These are phyloP conservation scores for Silvanus unidentatus DNA, from an alignment of 2,888 invertebrate species.

Conservation along the genomic window DNA sequence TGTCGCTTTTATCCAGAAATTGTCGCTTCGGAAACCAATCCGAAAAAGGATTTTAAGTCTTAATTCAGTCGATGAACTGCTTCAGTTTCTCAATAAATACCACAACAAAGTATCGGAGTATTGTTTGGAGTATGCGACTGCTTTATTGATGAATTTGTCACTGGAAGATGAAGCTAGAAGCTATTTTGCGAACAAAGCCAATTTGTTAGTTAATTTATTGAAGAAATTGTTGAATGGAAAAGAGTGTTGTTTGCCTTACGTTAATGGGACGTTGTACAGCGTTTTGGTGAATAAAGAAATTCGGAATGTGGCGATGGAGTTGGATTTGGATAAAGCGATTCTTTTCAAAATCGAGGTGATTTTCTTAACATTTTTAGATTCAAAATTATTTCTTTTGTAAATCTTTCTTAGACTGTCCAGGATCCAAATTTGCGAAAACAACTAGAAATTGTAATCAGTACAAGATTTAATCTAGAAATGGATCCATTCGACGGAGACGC, in stretches of 20 bases:
- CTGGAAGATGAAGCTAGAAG: background rate
- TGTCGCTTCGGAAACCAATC: background rate
- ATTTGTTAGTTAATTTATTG: background rate
- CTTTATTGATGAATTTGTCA: slow-evolving; percentile 3
- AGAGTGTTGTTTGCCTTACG: background rate
- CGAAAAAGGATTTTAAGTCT: background rate
- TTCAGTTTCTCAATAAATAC: background rate
- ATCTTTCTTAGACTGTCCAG: background rate
- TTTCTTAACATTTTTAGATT: no score
- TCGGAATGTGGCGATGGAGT: background rate
- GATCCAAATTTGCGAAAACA: background rate
- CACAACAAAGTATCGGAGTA: slow-evolving; percentile 1
- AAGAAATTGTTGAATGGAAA: background rate
- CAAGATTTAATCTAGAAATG: background rate
- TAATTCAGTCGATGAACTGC: background rate
- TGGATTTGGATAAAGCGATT: background rate
- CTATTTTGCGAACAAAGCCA: background rate
- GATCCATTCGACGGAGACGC: background rate
- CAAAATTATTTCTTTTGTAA: slow-evolving; percentile 1
- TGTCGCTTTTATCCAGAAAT: background rate
- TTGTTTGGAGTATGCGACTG: background rate
- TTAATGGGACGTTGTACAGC: slow-evolving; percentile 3
- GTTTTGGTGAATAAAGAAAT: background rate
- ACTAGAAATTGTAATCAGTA: background rate
- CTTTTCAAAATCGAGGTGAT: background rate